Evolutionary conservation across 2,888 invertebrate species (phyloP), one percentile per base, ranked within the genome.

Genomic region (Sphaerophoria rueppellii): DNA sequence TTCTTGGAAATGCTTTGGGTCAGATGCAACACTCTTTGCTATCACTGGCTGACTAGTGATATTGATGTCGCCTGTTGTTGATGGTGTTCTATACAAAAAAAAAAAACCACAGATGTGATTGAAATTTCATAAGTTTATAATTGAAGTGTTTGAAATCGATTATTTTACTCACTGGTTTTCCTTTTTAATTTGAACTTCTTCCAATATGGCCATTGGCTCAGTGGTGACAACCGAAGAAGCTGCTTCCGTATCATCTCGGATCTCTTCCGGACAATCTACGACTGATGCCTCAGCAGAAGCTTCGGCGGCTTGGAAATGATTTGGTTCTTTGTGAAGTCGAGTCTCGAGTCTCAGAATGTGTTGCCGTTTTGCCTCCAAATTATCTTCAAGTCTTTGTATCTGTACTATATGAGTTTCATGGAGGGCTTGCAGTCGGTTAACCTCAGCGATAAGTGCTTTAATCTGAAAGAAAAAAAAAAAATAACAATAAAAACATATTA

Each of bases 371-470:
- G 96, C 96, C 91, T 97, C 97, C 88, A 98, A 93, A 91, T 97
- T 94, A 91, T 98, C 98, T 91, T 99, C 98, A 86, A 99, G 94
- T 89, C 96, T 94, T 90, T 95, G 95, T 89, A 98, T 95, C 93
- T 98, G 96, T 91, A 96, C 95, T 88, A 97, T 94, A 89, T 96
- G 97, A 87, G 96, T 95, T 91, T 98, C 98, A 90, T 98, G 96
- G 88, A 98, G 94, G 91, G 97, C 96, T 89, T 95, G 95, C 89
- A 98, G 94, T 91, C 97, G 94, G 90, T 98, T 96, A 87, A 98
- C 96, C 93, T 98, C 98, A 90, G 98, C 98, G 88, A 98, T 95
- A 91, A 99, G 93, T 93, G 98, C 97, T 89, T 96, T 95, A 93
- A 98, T 98, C 98, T 98, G 12, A 43, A 9, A 95, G 93, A 92